Conservation (phyloP, 2,797 vertebrate genomes). For the Aplochiton taeniatus region DNA sequence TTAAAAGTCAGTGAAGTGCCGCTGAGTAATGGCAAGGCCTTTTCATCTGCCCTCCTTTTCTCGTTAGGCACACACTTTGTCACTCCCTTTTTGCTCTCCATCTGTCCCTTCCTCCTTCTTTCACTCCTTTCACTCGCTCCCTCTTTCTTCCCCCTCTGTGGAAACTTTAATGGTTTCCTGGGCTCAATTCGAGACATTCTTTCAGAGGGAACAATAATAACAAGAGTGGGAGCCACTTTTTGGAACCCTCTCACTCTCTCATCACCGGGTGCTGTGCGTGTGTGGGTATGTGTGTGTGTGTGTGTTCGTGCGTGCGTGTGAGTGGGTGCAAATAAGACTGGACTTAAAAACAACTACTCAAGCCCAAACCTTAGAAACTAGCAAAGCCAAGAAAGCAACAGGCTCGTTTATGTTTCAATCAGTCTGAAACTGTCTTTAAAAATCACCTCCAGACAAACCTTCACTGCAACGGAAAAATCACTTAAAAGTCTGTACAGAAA, state of each 20-base stretch:
- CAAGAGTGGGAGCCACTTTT: slow-evolving; percentile 68
- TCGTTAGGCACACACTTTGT: slow-evolving; percentile 69
- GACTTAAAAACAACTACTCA: slow-evolving; percentile 36
- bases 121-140: slow-evolving; percentile 53
- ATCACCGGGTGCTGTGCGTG: slow-evolving; percentile 26
- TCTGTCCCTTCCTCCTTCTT: slow-evolving; percentile 61
- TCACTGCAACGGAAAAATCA: neutral
- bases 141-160: slow-evolving; percentile 62
- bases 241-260: slow-evolving; percentile 52
- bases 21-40: slow-evolving; percentile 59
- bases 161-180: slow-evolving; percentile 79
- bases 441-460: slow-evolving; percentile 16
- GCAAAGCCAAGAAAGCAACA: slow-evolving; percentile 39
- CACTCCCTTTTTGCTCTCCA: slow-evolving; percentile 55
- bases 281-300: slow-evolving; percentile 27
- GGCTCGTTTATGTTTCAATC: slow-evolving; percentile 30
- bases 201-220: slow-evolving; percentile 71
- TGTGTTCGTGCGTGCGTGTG: slow-evolving; percentile 11
- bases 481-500: neutral
- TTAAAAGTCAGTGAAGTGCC: slow-evolving; percentile 65
- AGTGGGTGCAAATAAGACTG: neutral
- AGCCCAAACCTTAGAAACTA: slow-evolving; percentile 34
- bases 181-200: slow-evolving; percentile 71
- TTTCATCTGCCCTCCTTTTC: slow-evolving; percentile 69
- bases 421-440: slow-evolving; percentile 42